These are phyloP conservation scores for Euleptes europaea DNA, from an alignment of 2,113 vertebrate species.

Conservation along the genomic window DNA sequence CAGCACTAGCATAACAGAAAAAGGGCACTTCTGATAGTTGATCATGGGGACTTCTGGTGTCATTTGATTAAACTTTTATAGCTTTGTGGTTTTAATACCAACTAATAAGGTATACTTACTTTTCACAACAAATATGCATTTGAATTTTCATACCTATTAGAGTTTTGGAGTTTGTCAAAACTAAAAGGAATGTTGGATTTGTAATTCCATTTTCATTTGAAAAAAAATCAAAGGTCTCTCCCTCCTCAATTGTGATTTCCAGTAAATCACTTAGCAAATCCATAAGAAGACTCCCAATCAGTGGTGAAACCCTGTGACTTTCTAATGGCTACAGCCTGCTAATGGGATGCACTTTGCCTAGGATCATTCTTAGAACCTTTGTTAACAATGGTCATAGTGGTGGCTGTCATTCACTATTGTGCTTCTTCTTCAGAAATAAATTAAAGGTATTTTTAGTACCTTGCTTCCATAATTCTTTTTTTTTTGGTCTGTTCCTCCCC, in stretches of 20 bases:
- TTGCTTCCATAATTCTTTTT: background rate
- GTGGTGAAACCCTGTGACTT: background rate
- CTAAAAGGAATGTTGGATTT: background rate
- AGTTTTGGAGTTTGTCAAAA: background rate
- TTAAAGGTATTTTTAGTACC: conserved; percentile 16
- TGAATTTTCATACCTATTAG: background rate
- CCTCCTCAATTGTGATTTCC: background rate
- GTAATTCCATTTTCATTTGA: background rate
- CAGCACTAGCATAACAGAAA: background rate
- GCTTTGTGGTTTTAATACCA: background rate
- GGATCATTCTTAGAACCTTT: background rate
- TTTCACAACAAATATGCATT: background rate
- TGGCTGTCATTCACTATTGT: conserved; percentile 7
- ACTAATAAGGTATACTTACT: background rate
- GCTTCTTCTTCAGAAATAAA: conserved; percentile 5
- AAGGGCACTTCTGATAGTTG: background rate
- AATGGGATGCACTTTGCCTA: background rate
- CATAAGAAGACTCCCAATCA: background rate
- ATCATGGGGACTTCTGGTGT: background rate
- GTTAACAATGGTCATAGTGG: background rate
- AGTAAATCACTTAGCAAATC: background rate
- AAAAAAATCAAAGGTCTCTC: background rate
- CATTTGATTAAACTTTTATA: background rate
- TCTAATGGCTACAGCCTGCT: background rate
- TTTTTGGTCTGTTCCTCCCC: background rate